Conservation (phyloP, 2,888 invertebrate genomes). For the Chesias legatella region DNA sequence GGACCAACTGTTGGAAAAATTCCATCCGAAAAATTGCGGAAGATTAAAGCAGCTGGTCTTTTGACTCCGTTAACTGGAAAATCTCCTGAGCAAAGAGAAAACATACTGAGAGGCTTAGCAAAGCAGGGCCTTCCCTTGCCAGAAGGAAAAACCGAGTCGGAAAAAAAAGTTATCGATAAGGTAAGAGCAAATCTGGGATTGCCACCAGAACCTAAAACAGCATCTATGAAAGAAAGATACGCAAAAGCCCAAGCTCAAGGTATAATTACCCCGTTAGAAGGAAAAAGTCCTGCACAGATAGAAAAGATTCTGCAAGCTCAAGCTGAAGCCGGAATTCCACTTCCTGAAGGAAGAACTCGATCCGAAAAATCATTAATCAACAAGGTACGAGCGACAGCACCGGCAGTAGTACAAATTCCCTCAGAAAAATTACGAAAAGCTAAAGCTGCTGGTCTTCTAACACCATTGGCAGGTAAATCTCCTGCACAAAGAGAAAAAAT, state of each 20-base stretch:
- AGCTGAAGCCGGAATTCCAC: conserved; percentile 24
- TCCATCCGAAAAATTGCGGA: conserved; percentile 30
- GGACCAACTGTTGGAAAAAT: conserved; percentile 18
- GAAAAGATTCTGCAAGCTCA: conserved; percentile 29
- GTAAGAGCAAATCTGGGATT: conserved; percentile 22
- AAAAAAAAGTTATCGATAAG: conserved; percentile 30
- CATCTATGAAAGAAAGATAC: no score
- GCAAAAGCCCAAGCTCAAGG: conserved; percentile 32
- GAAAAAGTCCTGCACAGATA: conserved; percentile 29
- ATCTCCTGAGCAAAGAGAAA: conserved; percentile 33
- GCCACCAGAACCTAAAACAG: conserved; percentile 5
- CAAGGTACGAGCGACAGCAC: conserved; percentile 10
- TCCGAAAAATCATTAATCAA: conserved; percentile 18
- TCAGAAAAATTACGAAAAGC: conserved; percentile 26
- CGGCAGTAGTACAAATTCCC: no score
- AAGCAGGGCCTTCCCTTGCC: conserved; percentile 33
- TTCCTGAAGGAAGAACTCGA: conserved; percentile 29
- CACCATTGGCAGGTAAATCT: conserved; percentile 38
- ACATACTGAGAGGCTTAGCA: conserved; percentile 32
- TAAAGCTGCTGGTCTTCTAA: conserved; percentile 29
- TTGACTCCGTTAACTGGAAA: conserved; percentile 37
- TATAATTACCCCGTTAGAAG: conserved; percentile 26
- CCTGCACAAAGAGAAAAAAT: conserved; percentile 31
- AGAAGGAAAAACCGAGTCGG: conserved; percentile 38
- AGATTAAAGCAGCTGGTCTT: conserved; percentile 37